Conservation (phyloP, 2,113 vertebrate species). For the Gopherus evgoodei region DNA sequence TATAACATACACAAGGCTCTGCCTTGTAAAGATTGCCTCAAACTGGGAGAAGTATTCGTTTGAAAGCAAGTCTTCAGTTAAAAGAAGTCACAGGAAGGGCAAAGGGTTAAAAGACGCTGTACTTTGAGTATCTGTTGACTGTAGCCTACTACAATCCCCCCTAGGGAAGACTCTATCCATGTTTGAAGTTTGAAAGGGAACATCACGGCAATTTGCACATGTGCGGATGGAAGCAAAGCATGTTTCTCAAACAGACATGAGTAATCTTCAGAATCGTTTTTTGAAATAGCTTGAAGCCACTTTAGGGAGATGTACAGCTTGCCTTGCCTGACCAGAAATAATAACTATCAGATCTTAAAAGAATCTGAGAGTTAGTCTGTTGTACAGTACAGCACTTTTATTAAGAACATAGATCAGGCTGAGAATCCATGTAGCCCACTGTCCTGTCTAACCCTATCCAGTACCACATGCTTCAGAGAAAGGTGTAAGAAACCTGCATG, state of each 20-base stretch:
- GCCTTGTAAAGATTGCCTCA: not conserved
- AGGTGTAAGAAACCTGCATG: not conserved
- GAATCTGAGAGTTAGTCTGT: not conserved
- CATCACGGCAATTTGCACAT: not conserved
- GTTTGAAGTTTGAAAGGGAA: not conserved
- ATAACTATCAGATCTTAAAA: not conserved
- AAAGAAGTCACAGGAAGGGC: not conserved
- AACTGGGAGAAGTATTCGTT: accelerated
- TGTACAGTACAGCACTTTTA: not conserved
- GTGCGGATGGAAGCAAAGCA: not conserved
- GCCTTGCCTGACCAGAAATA: not conserved
- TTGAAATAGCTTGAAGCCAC: not conserved
- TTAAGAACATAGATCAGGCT: not conserved
- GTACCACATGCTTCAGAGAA: not conserved
- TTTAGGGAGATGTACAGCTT: not conserved
- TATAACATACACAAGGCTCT: not conserved
- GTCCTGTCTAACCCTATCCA: not conserved
- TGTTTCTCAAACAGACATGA: not conserved
- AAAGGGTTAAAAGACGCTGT: not conserved
- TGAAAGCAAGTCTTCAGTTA: not conserved
- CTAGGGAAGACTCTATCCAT: not conserved
- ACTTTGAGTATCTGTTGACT: not conserved
- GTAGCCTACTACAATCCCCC: not conserved
- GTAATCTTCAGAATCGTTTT: not conserved
- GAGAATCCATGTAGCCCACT: not conserved